Evolutionary conservation across 2,113 vertebrate genomes (phyloP).

Genomic region (Carassius carassius): DNA sequence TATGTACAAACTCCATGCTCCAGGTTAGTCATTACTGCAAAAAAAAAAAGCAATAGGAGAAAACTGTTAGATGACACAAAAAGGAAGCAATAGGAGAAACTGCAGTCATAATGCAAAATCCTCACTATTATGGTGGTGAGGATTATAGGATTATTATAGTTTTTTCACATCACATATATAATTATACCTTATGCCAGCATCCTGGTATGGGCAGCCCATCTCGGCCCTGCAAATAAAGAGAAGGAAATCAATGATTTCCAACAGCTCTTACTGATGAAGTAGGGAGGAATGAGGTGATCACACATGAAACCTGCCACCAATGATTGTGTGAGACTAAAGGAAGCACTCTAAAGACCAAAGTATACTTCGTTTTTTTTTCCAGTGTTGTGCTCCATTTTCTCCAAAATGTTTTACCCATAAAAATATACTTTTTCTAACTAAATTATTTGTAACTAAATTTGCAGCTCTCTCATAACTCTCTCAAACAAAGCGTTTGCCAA

Average conservation of each 20-base stretch:
- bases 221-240: constrained; percentile 79
- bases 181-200: constrained; percentile 95
- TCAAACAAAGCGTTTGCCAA: no score
- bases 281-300: no score
- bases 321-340: not conserved
- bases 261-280: no score
- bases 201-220: constrained; percentile 93
- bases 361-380: not conserved
- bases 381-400: no score
- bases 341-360: not conserved
- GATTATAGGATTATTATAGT: no score
- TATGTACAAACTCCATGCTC: constrained; percentile 85
- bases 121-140: no score
- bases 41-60: constrained; percentile 59
- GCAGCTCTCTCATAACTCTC: no score
- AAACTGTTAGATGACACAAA: constrained; percentile 43
- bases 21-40: constrained; percentile 89
- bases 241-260: constrained; percentile 35
- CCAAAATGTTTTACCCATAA: no score
- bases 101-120: constrained; percentile 20
- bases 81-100: constrained; percentile 15
- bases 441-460: no score
- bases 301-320: no score
- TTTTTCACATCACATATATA: not conserved
- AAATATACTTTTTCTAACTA: no score